Evolutionary conservation across 1,140 invertebrate species (phyloP).

Genomic region (Apis laboriosa): DNA sequence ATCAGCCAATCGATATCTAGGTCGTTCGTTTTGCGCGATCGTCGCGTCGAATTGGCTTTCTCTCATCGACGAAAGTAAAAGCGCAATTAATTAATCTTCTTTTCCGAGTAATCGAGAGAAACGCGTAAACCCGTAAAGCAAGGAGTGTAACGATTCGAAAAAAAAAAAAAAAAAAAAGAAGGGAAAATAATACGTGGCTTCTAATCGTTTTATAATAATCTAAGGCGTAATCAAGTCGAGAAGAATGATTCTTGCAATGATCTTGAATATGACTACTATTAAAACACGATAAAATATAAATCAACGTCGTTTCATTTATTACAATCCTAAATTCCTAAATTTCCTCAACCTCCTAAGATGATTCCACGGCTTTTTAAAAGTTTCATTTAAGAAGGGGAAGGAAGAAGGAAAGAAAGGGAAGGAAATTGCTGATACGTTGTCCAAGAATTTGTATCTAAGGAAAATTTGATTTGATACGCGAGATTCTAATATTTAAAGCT

Average conservation of each 20-base stretch:
- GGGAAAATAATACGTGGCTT: slow-evolving; percentile 54
- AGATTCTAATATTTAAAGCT: too few species aligned
- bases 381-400: too few species aligned
- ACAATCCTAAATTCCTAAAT: not conserved
- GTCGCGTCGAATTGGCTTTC: slow-evolving; percentile 54
- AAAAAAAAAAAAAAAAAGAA: not conserved
- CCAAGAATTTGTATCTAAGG: too few species aligned
- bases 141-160: slow-evolving; percentile 18
- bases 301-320: slow-evolving; percentile 45
- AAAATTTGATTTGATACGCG: too few species aligned
- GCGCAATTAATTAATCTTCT: slow-evolving; percentile 53
- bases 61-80: slow-evolving; percentile 71
- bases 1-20: slow-evolving; percentile 42
- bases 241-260: slow-evolving; percentile 28
- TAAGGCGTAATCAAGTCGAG: slow-evolving; percentile 42
- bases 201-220: slow-evolving; percentile 63
- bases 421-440: too few species aligned
- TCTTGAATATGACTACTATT: slow-evolving; percentile 65
- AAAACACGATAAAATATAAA: slow-evolving; percentile 65
- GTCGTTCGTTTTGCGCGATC: slow-evolving; percentile 37
- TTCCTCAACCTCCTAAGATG: not conserved
- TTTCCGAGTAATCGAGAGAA: slow-evolving; percentile 31
- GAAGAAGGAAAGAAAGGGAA: too few species aligned
- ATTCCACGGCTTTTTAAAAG: too few species aligned
- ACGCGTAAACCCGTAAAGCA: slow-evolving; percentile 11